Conservation (phyloP, 2,113 vertebrate genomes). For the Brachyhypopomus occidentalis region DNA sequence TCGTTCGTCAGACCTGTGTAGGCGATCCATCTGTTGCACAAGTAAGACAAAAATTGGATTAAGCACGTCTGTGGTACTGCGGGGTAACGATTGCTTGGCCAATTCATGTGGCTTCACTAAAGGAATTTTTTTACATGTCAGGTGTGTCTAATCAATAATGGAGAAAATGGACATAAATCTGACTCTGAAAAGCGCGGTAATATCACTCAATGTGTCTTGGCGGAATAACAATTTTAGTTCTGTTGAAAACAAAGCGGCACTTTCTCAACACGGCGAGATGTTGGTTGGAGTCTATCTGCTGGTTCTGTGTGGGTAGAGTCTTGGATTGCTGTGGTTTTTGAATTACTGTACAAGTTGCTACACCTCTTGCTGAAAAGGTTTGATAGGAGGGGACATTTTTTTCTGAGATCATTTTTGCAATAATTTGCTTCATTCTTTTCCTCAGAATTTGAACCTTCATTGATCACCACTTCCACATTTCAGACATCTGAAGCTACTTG, state of each 20-base stretch:
- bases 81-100: constrained; percentile 50
- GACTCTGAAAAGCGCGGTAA: constrained; percentile 65
- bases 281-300: constrained; percentile 73
- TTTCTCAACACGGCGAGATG: constrained; percentile 72
- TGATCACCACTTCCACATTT: too few species aligned
- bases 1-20: background rate
- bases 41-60: constrained; percentile 69
- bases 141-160: constrained; percentile 11
- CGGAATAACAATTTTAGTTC: constrained; percentile 71
- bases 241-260: constrained; percentile 64
- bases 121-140: background rate
- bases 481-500: too few species aligned
- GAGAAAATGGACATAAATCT: constrained; percentile 55
- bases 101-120: constrained; percentile 43
- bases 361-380: too few species aligned
- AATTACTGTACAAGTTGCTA: too few species aligned
- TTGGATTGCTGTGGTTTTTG: background rate
- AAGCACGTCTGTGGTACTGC: constrained; percentile 50
- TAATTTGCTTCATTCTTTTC: too few species aligned
- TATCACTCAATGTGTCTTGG: constrained; percentile 66
- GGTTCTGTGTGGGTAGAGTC: constrained; percentile 65
- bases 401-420: background rate
- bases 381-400: too few species aligned
- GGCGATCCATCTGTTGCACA: constrained; percentile 55
- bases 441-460: too few species aligned